Evolutionary conservation across 1,140 invertebrate species (phyloP).

Genomic region (Vanessa atalanta): DNA sequence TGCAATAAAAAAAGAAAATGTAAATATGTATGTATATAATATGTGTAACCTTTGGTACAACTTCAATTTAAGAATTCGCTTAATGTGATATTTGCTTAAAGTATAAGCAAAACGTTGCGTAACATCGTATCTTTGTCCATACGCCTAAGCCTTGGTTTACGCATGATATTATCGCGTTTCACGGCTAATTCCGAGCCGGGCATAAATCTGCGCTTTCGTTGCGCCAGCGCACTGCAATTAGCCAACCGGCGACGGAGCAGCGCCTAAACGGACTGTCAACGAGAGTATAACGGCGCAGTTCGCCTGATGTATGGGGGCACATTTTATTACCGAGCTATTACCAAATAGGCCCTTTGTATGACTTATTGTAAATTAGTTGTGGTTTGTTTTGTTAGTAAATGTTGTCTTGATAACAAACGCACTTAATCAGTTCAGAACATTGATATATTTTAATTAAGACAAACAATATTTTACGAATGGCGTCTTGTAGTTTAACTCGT

Average conservation of each 20-base stretch:
- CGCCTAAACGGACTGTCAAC: slow-evolving; percentile 32
- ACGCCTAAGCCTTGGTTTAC: background rate
- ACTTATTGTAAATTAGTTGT: background rate
- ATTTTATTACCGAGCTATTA: slow-evolving; percentile 27
- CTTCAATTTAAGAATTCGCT: too few relatives aligned
- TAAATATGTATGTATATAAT: too few relatives aligned
- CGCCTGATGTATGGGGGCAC: slow-evolving; percentile 35
- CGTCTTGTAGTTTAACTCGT: too few relatives aligned
- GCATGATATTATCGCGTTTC: slow-evolving; percentile 19
- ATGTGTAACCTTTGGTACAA: too few relatives aligned
- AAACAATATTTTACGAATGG: too few relatives aligned
- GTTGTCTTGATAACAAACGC: background rate
- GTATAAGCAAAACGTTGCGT: background rate
- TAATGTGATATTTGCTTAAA: background rate
- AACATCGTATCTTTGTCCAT: background rate
- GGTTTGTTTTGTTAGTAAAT: background rate
- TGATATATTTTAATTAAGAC: too few relatives aligned
- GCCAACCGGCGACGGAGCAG: slow-evolving; percentile 38
- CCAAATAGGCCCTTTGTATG: background rate
- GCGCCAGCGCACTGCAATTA: slow-evolving; percentile 40
- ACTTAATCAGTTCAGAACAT: too few relatives aligned
- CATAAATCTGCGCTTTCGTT: slow-evolving; percentile 40
- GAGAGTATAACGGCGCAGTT: slow-evolving; percentile 13
- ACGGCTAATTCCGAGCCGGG: slow-evolving; percentile 26
- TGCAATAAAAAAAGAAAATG: too few relatives aligned